phyloP scores from a whole-genome alignment of 2,888 invertebrate genomes.

The Seladonia tumulorum region DNA sequence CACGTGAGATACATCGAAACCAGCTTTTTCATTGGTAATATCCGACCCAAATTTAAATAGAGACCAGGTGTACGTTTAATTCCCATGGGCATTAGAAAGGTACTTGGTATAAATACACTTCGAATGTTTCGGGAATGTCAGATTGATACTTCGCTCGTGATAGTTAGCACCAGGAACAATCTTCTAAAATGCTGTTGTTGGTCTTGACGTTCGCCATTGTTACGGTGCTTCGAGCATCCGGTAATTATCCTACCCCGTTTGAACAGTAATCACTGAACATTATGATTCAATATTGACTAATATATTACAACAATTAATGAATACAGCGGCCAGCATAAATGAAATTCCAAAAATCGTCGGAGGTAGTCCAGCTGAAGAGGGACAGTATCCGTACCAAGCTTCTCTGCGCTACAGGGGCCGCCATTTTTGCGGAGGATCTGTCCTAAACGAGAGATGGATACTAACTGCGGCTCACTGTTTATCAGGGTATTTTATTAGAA shows the following conservation, averaged over 20 bases:
- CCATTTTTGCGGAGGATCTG: conserved; percentile 87
- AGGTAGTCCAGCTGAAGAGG: conserved; percentile 85
- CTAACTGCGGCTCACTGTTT: conserved; percentile 87
- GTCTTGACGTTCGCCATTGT: conserved; percentile 25
- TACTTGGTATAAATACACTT: conserved; percentile 53
- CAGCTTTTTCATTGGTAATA: conserved; percentile 48
- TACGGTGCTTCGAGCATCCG: conserved; percentile 32
- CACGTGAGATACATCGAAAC: conserved; percentile 75
- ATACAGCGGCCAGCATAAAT: conserved; percentile 49
- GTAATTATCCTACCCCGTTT: conserved; percentile 32
- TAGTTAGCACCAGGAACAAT: background rate
- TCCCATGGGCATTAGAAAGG: conserved; percentile 52
- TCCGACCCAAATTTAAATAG: conserved; percentile 76
- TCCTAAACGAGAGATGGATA: conserved; percentile 86
- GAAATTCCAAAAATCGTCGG: conserved; percentile 83
- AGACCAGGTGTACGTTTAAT: conserved; percentile 47
- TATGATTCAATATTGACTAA: background rate
- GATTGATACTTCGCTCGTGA: conserved; percentile 37
- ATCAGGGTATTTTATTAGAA: conserved; percentile 82
- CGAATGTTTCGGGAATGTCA: conserved; percentile 13
- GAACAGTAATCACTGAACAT: background rate
- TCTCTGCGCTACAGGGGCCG: conserved; percentile 85
- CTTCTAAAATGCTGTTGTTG: conserved; percentile 48
- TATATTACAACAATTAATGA: conserved; percentile 10
- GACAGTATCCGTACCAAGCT: conserved; percentile 86